Evolutionary conservation across 2,888 invertebrate species (phyloP).

Genomic region (Phania funesta): DNA sequence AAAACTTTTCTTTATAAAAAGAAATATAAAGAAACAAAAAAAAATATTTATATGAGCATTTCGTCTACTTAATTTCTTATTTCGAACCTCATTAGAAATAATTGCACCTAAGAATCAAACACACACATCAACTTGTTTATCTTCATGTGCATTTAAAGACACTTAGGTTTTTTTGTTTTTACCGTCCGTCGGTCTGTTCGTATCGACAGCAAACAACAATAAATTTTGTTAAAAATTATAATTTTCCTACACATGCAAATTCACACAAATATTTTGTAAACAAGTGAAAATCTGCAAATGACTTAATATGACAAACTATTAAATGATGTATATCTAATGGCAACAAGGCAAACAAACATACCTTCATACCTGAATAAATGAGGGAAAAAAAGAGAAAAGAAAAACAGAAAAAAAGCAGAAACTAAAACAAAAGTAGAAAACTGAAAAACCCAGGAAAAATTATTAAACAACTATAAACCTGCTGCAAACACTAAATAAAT

Average conservation of each 20-base stretch:
- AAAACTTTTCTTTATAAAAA: neutral
- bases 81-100: slow-evolving; percentile 25
- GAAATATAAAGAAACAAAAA: neutral
- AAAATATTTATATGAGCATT: no score
- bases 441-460: slow-evolving; percentile 55
- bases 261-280: neutral
- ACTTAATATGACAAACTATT: slow-evolving; percentile 52
- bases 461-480: slow-evolving; percentile 66
- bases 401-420: neutral
- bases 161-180: neutral
- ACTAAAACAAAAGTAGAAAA: slow-evolving; percentile 6
- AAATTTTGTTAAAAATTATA: slow-evolving; percentile 55
- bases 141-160: neutral
- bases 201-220: slow-evolving; percentile 66
- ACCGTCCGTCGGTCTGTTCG: neutral
- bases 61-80: neutral
- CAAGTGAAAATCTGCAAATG: slow-evolving; percentile 26
- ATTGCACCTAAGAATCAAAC: slow-evolving; percentile 1
- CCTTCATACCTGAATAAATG: no score
- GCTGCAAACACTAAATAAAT: slow-evolving; percentile 38
- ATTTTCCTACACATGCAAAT: slow-evolving; percentile 17
- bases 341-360: slow-evolving; percentile 27
- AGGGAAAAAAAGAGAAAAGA: neutral
- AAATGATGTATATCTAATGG: slow-evolving; percentile 52
- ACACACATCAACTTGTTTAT: neutral